A percentile compares a stretch with the other conserved stretches of the same genome.
Evolutionary conservation across 2,113 vertebrate species (phyloP).

Genomic region (Eulemur rufifrons): DNA sequence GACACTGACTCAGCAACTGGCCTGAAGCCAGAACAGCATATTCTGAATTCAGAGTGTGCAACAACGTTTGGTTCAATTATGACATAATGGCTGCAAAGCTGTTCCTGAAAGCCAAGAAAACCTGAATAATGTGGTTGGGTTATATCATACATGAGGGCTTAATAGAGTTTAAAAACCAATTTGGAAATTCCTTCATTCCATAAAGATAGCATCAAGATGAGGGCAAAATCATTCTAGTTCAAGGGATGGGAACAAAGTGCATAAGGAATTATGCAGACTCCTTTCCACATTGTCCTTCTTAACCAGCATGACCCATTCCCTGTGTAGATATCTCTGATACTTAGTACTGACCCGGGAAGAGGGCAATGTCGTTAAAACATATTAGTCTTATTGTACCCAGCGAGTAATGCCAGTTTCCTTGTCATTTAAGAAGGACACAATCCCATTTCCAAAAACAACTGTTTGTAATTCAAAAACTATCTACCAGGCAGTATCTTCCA

Average conservation of each 20-base stretch:
- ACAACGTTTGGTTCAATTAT: constrained; percentile 18
- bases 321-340: background rate
- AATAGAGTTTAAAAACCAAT: constrained; percentile 62
- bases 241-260: constrained; percentile 5
- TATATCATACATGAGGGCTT: constrained; percentile 12
- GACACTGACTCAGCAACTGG: constrained; percentile 54
- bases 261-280: constrained; percentile 33
- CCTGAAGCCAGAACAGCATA: background rate
- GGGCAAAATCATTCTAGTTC: constrained; percentile 5
- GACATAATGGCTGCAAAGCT: constrained; percentile 39
- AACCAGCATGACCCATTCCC: constrained; percentile 48
- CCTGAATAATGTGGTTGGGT: background rate
- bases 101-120: constrained; percentile 54
- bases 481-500: constrained; percentile 30
- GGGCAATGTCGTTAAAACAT: background rate
- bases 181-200: constrained; percentile 58
- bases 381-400: background rate
- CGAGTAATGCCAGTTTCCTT: constrained; percentile 36
- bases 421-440: constrained; percentile 42
- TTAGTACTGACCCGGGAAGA: constrained; percentile 13
- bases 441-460: constrained; percentile 49
- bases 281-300: constrained; percentile 53
- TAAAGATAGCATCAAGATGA: constrained; percentile 59
- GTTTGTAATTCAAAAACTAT: constrained; percentile 40
- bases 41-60: constrained; percentile 9